Percentiles rank a stretch among this genome's conserved stretches.
These are phyloP conservation scores for Epinotia nisella DNA, from an alignment of 2,888 invertebrate genomes.

Conservation along the genomic window DNA sequence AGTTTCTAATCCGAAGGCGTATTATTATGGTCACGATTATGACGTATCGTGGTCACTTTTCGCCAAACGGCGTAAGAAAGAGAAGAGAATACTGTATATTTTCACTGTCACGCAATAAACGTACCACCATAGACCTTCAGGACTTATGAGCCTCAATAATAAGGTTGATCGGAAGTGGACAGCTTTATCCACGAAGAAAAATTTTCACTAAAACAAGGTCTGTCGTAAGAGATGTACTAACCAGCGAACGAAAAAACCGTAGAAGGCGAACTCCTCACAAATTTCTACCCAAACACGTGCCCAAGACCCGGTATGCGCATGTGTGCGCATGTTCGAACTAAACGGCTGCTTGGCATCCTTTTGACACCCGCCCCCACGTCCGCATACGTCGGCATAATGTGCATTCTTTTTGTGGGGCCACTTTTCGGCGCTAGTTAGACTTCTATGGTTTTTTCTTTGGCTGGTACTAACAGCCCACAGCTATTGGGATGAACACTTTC, in stretches of 20 bases:
- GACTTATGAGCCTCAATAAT: not conserved
- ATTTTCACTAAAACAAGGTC: not conserved
- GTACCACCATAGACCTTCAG: not conserved
- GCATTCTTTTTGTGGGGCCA: too few species aligned
- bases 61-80: not conserved
- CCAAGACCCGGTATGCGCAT: too few species aligned
- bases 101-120: not conserved
- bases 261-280: too few species aligned
- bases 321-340: too few species aligned
- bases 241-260: too few species aligned
- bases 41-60: not conserved
- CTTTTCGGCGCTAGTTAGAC: too few species aligned
- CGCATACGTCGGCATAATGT: too few species aligned
- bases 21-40: not conserved
- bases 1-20: not conserved
- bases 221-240: slow-evolving; percentile 7
- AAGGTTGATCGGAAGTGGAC: not conserved
- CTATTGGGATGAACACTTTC: not conserved
- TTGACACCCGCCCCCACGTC: too few species aligned
- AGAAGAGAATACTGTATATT: too few species aligned
- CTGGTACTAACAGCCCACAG: not conserved
- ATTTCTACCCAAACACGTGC: too few species aligned
- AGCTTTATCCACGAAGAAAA: not conserved
- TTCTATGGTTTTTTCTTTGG: too few species aligned
- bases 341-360: too few species aligned